A percentile compares a stretch with the other conserved stretches of the same genome.
Conservation (phyloP, 2,888 invertebrate species). For the Gymnocheta viridis region DNA sequence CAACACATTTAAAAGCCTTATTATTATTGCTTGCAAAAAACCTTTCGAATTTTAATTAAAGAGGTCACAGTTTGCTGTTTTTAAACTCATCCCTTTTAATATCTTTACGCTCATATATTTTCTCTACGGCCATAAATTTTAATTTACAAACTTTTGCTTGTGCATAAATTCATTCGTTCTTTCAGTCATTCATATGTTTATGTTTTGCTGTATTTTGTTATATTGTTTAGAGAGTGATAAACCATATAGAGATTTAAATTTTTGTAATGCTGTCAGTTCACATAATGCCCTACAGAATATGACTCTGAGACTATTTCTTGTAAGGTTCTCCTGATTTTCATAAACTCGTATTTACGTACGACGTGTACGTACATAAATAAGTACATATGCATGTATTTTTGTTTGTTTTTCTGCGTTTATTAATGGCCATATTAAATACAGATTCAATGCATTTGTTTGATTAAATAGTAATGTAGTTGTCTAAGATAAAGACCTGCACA, state of each 20-base stretch:
- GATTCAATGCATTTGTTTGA: neutral
- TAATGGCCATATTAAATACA: neutral
- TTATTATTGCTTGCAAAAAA: conserved; percentile 18
- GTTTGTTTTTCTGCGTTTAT: neutral
- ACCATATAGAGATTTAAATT: conserved; percentile 47
- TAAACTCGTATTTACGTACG: neutral
- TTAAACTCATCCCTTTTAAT: conserved; percentile 44
- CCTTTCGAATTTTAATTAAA: conserved; percentile 58
- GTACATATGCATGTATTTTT: neutral
- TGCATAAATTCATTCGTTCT: conserved; percentile 3
- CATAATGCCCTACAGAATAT: conserved; percentile 41
- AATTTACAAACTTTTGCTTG: conserved; percentile 65
- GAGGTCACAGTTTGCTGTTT: conserved; percentile 53
- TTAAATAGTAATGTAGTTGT: neutral
- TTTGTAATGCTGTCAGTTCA: conserved; percentile 3
- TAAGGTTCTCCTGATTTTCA: neutral
- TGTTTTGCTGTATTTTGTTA: conserved; percentile 22
- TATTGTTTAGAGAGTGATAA: conserved; percentile 51
- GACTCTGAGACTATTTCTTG: neutral
- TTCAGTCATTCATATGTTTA: conserved; percentile 9
- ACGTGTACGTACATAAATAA: too few species aligned
- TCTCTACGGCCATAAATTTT: conserved; percentile 65
- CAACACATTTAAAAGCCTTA: neutral
- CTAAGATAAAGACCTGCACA: too few species aligned
- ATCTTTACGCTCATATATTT: conserved; percentile 45